phyloP scores from a whole-genome alignment of 1,140 invertebrate genomes.

The Gryllus bimaculatus region DNA sequence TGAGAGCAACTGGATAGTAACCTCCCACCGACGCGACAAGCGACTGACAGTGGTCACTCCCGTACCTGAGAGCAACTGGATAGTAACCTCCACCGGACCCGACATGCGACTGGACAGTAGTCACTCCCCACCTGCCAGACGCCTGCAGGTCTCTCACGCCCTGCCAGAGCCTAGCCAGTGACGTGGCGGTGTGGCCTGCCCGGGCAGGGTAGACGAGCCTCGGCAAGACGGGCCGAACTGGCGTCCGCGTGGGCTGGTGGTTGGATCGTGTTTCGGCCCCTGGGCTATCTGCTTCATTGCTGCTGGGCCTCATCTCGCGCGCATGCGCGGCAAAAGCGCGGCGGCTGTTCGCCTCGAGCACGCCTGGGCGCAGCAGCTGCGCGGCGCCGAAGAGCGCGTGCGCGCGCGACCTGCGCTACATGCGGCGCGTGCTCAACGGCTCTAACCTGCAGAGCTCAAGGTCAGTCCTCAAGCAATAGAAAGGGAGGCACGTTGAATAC shows the following conservation, averaged over 20 bases:
- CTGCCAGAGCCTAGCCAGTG: too few species aligned
- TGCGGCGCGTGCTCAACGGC: constrained; percentile 66
- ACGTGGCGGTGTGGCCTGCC: too few species aligned
- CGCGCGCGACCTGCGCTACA: constrained; percentile 61
- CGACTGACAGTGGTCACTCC: too few species aligned
- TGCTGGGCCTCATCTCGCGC: constrained; percentile 74
- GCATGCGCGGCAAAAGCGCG: constrained; percentile 64
- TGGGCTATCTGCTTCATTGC: constrained; percentile 87
- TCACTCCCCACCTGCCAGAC: too few species aligned
- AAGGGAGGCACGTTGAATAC: too few species aligned
- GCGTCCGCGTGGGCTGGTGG: constrained; percentile 59
- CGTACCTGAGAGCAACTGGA: too few species aligned
- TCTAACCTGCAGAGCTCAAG: constrained; percentile 65
- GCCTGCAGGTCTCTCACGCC: too few species aligned
- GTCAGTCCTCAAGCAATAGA: constrained; percentile 38
- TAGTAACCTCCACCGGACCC: too few species aligned
- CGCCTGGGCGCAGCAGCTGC: constrained; percentile 49
- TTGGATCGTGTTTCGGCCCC: constrained; percentile 82
- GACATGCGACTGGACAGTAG: too few species aligned
- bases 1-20: too few species aligned
- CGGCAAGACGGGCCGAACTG: constrained; percentile 44
- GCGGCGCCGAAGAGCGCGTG: not conserved
- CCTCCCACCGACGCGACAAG: too few species aligned
- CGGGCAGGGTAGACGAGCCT: constrained; percentile 15
- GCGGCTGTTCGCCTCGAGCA: constrained; percentile 61